A percentile compares a stretch with the other conserved stretches of the same genome.
Evolutionary conservation across 1,140 invertebrate species (phyloP).

Genomic region (Drosophila equinoxialis): DNA sequence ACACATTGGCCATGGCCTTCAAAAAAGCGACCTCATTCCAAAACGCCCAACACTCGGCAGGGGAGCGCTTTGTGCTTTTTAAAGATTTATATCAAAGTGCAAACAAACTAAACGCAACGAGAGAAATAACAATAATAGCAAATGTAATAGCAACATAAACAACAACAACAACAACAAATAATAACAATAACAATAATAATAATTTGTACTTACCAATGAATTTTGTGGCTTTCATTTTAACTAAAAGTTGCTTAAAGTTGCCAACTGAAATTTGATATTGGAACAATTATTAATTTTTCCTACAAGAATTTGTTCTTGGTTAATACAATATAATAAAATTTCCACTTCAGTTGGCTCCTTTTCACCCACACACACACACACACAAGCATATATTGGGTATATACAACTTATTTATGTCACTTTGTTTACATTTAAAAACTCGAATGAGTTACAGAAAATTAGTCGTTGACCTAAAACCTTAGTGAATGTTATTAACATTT

Average conservation of each 20-base stretch:
- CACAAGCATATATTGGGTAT: no score
- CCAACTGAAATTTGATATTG: not conserved
- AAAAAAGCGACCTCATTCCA: not conserved
- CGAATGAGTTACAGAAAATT: no score
- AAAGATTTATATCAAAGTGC: conserved; percentile 9
- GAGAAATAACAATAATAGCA: not conserved
- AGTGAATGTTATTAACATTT: no score
- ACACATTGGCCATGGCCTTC: conserved; percentile 8
- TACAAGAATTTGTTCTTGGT: not conserved
- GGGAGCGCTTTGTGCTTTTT: conserved; percentile 5
- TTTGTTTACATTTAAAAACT: no score
- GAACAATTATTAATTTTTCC: not conserved
- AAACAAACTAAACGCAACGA: conserved; percentile 5
- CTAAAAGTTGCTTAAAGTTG: not conserved
- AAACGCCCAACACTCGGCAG: not conserved
- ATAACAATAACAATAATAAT: conserved; percentile 5
- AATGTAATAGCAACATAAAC: not conserved
- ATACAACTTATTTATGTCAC: no score
- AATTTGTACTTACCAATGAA: conserved; percentile 6
- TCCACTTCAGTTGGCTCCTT: no score
- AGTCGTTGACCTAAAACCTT: no score
- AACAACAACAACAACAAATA: not conserved
- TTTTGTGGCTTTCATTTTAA: conserved; percentile 7
- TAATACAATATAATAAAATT: no score
- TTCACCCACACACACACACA: no score